phyloP scores from a whole-genome alignment of 2,888 invertebrate species.

The Drosophila greeni region DNA sequence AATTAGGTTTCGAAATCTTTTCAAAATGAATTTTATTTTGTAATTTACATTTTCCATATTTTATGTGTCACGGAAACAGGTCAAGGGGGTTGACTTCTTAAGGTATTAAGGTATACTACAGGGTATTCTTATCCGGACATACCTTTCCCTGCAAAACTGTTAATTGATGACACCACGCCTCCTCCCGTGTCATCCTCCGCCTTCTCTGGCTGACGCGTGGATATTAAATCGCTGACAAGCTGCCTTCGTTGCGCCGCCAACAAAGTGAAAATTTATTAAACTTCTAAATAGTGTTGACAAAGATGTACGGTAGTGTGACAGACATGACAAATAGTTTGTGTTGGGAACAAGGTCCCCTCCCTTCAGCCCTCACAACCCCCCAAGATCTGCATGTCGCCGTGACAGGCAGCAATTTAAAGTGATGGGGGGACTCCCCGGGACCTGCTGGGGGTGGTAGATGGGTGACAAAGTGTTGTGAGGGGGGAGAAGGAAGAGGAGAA shows the following conservation, averaged over 20 bases:
- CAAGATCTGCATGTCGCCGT: constrained; percentile 41
- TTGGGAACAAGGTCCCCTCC: too few species aligned
- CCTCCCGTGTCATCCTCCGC: not conserved
- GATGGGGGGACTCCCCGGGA: constrained; percentile 40
- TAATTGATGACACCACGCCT: constrained; percentile 9
- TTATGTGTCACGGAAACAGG: too few species aligned
- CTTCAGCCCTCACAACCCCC: constrained; percentile 16
- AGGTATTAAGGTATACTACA: too few species aligned
- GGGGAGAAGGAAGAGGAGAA: not conserved
- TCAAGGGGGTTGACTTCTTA: too few species aligned
- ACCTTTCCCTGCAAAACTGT: not conserved
- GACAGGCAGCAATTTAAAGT: constrained; percentile 70
- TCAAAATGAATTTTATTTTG: not conserved
- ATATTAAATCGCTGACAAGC: constrained; percentile 56
- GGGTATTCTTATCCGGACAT: not conserved
- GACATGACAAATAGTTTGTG: constrained; percentile 72
- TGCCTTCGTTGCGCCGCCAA: constrained; percentile 26
- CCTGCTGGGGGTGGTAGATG: constrained; percentile 5
- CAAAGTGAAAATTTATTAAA: constrained; percentile 70
- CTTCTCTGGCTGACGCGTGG: constrained; percentile 31
- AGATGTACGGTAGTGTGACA: constrained; percentile 73
- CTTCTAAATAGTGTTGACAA: constrained; percentile 75
- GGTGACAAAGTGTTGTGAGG: constrained; percentile 64
- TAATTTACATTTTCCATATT: too few species aligned
- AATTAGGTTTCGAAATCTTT: not conserved